Percentiles rank a stretch among this genome's conserved stretches.
These are phyloP conservation scores for Eunapius fragilis DNA, from an alignment of 37 sponge, comb jelly and placozoan genomes.

Conservation along the genomic window DNA sequence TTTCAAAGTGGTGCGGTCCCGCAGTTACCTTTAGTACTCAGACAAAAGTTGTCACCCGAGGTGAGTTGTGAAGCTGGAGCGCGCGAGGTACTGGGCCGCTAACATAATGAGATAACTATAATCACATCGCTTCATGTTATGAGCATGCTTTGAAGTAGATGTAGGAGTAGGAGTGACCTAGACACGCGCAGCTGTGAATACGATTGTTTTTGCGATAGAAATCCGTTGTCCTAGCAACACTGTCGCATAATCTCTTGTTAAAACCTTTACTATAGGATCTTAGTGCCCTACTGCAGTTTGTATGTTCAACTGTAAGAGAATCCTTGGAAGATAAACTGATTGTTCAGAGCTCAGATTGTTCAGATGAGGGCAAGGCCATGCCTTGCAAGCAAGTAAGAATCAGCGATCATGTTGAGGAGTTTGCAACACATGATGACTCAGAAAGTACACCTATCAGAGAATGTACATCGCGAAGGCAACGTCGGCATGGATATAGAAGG, in stretches of 20 bases:
- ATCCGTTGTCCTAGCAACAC: background rate
- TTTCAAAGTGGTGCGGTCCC: background rate
- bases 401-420: background rate
- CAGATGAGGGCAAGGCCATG: background rate
- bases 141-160: slow-evolving; percentile 3
- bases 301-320: background rate
- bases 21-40: background rate
- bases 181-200: background rate
- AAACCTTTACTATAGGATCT: background rate
- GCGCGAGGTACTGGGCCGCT: background rate
- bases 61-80: background rate
- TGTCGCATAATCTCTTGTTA: no score
- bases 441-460: background rate
- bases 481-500: background rate
- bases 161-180: background rate
- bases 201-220: background rate
- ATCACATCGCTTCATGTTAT: background rate
- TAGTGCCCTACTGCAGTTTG: background rate
- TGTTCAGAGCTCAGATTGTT: background rate
- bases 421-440: background rate
- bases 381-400: background rate
- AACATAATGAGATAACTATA: background rate
- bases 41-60: slow-evolving; percentile 21
- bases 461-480: background rate
- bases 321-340: background rate